Percentiles rank a stretch among this genome's conserved stretches.
Conservation (phyloP, 2,888 invertebrate genomes). For the Calephelis perditalis region DNA sequence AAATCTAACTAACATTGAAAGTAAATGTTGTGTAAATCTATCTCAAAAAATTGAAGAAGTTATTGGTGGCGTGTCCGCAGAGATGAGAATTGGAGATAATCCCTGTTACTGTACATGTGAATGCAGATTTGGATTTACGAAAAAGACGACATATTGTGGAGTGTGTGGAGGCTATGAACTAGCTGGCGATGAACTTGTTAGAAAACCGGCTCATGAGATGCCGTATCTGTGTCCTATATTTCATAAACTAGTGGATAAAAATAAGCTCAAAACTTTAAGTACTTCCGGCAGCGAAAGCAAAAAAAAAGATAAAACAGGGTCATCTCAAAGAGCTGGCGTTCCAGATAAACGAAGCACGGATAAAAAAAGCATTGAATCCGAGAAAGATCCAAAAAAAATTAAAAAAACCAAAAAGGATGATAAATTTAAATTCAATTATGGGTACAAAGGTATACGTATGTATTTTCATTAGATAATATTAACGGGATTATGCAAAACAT, state of each 20-base stretch:
- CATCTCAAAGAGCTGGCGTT: slow-evolving; percentile 33
- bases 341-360: slow-evolving; percentile 32
- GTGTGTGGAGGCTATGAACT: slow-evolving; percentile 61
- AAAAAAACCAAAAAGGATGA: slow-evolving; percentile 50
- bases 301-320: slow-evolving; percentile 35
- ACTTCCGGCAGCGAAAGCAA: slow-evolving; percentile 48
- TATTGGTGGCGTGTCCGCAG: slow-evolving; percentile 43
- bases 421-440: slow-evolving; percentile 66
- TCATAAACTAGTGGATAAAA: slow-evolving; percentile 55
- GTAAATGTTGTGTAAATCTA: slow-evolving; percentile 42
- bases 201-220: slow-evolving; percentile 33
- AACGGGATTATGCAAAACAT: not conserved
- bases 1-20: slow-evolving; percentile 38
- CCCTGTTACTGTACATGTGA: slow-evolving; percentile 64
- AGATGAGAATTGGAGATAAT: slow-evolving; percentile 43
- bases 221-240: slow-evolving; percentile 63
- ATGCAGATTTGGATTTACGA: slow-evolving; percentile 57
- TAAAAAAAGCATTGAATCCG: slow-evolving; percentile 48
- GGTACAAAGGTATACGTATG: slow-evolving; percentile 72
- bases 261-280: slow-evolving; percentile 44
- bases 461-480: slow-evolving; percentile 36
- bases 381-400: slow-evolving; percentile 50
- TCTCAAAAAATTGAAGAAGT: slow-evolving; percentile 46
- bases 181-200: slow-evolving; percentile 47
- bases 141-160: slow-evolving; percentile 59